A percentile compares a stretch with the other conserved stretches of the same genome.
Evolutionary conservation across 2,888 invertebrate species (phyloP).

Genomic region (Aromia moschata): DNA sequence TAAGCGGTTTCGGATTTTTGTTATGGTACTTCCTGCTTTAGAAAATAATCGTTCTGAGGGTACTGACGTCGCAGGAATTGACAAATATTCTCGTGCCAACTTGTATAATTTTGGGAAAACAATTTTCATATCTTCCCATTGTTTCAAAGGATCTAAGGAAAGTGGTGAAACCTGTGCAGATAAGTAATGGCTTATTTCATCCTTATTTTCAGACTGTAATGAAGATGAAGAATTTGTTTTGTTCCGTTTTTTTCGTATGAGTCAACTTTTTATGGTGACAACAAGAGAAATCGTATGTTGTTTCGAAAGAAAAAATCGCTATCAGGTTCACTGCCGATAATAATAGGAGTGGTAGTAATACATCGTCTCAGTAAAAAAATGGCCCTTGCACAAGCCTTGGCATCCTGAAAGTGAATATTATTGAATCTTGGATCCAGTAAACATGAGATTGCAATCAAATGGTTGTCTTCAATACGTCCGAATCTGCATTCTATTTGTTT

Average conservation of each 20-base stretch:
- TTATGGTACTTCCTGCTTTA: background rate
- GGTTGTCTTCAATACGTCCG: background rate
- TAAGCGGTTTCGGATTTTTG: background rate
- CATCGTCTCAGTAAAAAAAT: background rate
- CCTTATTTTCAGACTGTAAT: too few species aligned
- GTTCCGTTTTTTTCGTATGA: background rate
- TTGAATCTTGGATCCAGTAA: constrained; percentile 15
- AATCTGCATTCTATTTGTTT: constrained; percentile 5
- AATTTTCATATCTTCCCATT: constrained; percentile 8
- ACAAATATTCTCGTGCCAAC: background rate
- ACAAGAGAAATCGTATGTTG: constrained; percentile 1
- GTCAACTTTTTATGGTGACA: constrained; percentile 4
- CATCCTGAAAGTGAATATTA: constrained; percentile 23
- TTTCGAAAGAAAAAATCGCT: background rate
- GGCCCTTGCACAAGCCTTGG: background rate
- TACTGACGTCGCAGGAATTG: background rate
- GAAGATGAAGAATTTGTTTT: too few species aligned
- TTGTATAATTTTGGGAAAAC: constrained; percentile 1
- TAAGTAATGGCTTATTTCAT: background rate
- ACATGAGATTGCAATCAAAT: constrained; percentile 6
- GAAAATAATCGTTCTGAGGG: background rate
- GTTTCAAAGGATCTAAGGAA: background rate
- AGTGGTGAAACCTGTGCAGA: background rate
- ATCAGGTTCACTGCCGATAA: background rate
- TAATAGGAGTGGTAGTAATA: too few species aligned